These are phyloP conservation scores for Thereuonema tuberculata DNA, from an alignment of 1,140 invertebrate genomes.

Conservation along the genomic window DNA sequence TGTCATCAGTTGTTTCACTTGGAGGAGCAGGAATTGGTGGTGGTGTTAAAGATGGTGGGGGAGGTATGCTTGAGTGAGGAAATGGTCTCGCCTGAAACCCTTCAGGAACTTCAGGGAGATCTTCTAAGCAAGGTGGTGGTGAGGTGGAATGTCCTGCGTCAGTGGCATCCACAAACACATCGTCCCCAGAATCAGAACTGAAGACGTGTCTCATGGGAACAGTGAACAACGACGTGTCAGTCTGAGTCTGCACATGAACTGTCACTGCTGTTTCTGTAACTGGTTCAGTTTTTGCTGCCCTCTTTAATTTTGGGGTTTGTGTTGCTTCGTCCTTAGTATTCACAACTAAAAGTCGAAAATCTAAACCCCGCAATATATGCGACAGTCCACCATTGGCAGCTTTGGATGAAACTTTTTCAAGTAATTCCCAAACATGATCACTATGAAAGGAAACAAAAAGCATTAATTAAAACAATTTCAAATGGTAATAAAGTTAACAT, in stretches of 20 bases:
- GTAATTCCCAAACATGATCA: slow-evolving; percentile 22
- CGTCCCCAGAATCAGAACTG: slow-evolving; percentile 13
- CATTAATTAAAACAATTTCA: neutral
- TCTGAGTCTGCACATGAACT: neutral
- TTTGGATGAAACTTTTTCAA: slow-evolving; percentile 24
- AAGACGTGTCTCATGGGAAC: neutral
- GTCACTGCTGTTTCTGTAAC: neutral
- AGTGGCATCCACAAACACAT: slow-evolving; percentile 7
- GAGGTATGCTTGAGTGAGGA: slow-evolving; percentile 1
- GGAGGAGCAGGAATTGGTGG: neutral
- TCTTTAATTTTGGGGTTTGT: slow-evolving; percentile 18
- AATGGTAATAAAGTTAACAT: slow-evolving; percentile 3
- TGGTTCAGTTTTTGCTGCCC: neutral
- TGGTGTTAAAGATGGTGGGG: neutral
- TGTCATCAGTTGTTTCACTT: neutral
- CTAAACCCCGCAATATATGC: neutral
- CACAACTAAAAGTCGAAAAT: slow-evolving; percentile 23
- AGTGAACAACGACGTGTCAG: too few relatives aligned
- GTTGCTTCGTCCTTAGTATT: slow-evolving; percentile 20
- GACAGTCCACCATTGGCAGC: slow-evolving; percentile 26
- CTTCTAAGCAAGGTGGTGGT: neutral
- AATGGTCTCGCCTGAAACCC: neutral
- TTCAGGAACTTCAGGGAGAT: neutral
- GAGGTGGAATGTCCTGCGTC: neutral
- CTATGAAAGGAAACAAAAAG: slow-evolving; percentile 16